A percentile compares a stretch with the other conserved stretches of the same genome.
phyloP scores from a whole-genome alignment of 2,888 invertebrate genomes.

The Altica lythri region DNA sequence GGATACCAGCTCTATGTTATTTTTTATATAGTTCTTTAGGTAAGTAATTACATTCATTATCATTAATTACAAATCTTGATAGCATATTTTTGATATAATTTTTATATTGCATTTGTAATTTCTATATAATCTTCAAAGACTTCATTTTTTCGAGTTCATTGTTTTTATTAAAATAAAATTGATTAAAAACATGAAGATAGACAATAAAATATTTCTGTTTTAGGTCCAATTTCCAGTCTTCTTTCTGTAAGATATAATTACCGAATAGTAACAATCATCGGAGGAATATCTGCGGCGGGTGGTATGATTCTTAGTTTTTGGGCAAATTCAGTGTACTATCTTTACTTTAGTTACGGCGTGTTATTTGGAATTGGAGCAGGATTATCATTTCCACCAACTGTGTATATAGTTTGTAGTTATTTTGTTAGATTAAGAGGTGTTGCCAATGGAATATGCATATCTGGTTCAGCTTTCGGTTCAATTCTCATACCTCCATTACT shows the following conservation, averaged over 20 bases:
- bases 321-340: constrained; percentile 76
- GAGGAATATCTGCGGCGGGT: constrained; percentile 79
- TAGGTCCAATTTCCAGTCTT: constrained; percentile 85
- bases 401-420: constrained; percentile 87
- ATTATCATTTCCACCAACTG: constrained; percentile 84
- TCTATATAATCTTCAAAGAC: too few relatives aligned
- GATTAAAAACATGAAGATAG: too few relatives aligned
- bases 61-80: too few relatives aligned
- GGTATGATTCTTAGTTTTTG: constrained; percentile 85
- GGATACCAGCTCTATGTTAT: constrained; percentile 86
- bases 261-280: constrained; percentile 79
- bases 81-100: too few relatives aligned
- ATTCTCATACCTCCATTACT: constrained; percentile 83
- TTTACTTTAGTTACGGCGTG: constrained; percentile 83
- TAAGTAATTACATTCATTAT: too few relatives aligned
- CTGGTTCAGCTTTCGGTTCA: constrained; percentile 84
- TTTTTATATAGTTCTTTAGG: constrained; percentile 87
- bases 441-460: constrained; percentile 87
- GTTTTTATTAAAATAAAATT: too few relatives aligned
- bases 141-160: too few relatives aligned
- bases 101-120: too few relatives aligned
- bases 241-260: constrained; percentile 84
- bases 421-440: constrained; percentile 78
- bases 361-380: constrained; percentile 85
- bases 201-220: constrained; percentile 43